Evolutionary conservation across 2,113 vertebrate species (phyloP).

Genomic region (Pedionomus torquatus): DNA sequence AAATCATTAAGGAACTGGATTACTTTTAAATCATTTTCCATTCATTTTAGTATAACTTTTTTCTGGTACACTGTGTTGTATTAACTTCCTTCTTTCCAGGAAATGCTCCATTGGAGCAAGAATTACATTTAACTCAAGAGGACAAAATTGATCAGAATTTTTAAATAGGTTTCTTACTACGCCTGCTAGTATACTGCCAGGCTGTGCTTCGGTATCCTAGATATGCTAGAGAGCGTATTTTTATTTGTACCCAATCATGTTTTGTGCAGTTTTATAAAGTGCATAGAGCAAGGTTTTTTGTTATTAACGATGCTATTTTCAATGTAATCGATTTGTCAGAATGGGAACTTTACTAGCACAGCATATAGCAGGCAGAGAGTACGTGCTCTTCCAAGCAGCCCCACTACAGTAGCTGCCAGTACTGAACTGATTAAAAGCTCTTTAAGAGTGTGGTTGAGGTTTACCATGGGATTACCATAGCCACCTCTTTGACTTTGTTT

Average conservation of each 20-base stretch:
- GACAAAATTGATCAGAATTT: slow-evolving; percentile 41
- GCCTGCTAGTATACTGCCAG: not conserved
- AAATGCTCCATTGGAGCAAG: slow-evolving; percentile 39
- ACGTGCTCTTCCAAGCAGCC: not conserved
- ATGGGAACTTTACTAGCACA: not conserved
- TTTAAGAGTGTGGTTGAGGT: not conserved
- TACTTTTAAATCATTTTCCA: not conserved
- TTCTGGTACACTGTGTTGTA: not conserved
- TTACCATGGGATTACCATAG: not conserved
- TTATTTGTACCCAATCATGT: not conserved
- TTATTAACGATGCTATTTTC: not conserved
- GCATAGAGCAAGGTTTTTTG: not conserved
- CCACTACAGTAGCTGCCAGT: not conserved
- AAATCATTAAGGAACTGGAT: not conserved
- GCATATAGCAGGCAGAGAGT: not conserved
- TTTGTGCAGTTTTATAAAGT: not conserved
- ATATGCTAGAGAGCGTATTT: not conserved
- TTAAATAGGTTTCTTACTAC: slow-evolving; percentile 20
- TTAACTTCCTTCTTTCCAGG: slow-evolving; percentile 10
- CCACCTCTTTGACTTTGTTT: not conserved
- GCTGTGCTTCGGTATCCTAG: not conserved
- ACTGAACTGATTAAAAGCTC: not conserved
- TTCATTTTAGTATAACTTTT: not conserved
- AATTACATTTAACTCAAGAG: not conserved
- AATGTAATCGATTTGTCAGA: not conserved